These are phyloP conservation scores for Tachyglossus aculeatus DNA, from an alignment of 2,797 vertebrate genomes.

Conservation along the genomic window DNA sequence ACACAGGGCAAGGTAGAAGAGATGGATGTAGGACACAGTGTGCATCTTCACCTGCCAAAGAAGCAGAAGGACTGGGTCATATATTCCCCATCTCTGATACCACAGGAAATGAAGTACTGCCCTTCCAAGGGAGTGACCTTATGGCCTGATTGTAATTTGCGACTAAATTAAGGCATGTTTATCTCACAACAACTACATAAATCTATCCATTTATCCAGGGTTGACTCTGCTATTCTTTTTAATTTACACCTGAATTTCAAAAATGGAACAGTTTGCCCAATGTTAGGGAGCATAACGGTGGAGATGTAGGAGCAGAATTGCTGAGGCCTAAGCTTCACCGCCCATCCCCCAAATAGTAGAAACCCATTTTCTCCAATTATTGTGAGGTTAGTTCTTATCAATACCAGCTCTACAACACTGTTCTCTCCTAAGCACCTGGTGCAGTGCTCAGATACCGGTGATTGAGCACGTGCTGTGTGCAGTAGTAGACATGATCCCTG, in stretches of 20 bases:
- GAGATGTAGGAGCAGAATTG: not conserved
- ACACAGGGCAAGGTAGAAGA: slow-evolving; percentile 95
- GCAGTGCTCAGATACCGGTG: too few relatives aligned
- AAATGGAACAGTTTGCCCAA: not conserved
- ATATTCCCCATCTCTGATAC: not conserved
- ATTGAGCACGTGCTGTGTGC: too few relatives aligned
- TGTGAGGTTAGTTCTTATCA: too few relatives aligned
- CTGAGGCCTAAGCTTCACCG: not conserved
- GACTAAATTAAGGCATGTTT: too few relatives aligned
- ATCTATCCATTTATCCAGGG: not conserved
- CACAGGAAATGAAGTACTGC: slow-evolving; percentile 1
- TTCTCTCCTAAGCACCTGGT: too few relatives aligned
- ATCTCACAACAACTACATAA: slow-evolving; percentile 19
- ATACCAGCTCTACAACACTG: too few relatives aligned
- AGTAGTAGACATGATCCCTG: too few relatives aligned
- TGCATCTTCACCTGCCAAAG: slow-evolving; percentile 88
- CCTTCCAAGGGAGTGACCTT: not conserved
- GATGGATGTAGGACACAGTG: slow-evolving; percentile 86
- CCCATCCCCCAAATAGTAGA: not conserved
- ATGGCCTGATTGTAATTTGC: not conserved
- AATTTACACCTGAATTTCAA: not conserved
- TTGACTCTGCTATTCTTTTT: too few relatives aligned
- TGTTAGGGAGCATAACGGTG: not conserved
- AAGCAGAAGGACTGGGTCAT: slow-evolving; percentile 61
- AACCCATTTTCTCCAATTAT: not conserved